A percentile compares a stretch with the other conserved stretches of the same genome.
phyloP scores from a whole-genome alignment of 2,888 invertebrate species.

The Hedychridium roseum region DNA sequence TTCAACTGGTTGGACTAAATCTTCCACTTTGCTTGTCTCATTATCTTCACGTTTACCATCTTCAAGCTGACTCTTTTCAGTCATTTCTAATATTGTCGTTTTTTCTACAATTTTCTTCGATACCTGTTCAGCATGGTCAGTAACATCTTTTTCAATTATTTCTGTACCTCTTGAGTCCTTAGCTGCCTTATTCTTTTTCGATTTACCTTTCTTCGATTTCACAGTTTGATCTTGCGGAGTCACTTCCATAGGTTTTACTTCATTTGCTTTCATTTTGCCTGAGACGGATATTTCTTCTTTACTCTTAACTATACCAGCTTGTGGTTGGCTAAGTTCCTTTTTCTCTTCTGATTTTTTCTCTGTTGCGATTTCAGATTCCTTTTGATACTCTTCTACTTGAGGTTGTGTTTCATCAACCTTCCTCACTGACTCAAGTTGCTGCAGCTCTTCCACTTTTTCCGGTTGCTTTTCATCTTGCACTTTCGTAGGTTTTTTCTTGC shows the following conservation, averaged over 20 bases:
- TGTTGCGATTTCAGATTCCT: neutral
- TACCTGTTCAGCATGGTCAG: no score
- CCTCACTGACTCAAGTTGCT: constrained; percentile 9
- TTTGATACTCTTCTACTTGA: neutral
- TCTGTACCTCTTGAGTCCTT: constrained; percentile 14
- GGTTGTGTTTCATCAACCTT: constrained; percentile 17
- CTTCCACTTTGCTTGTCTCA: no score
- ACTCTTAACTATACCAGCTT: constrained; percentile 12
- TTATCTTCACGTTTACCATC: no score
- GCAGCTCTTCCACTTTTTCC: no score
- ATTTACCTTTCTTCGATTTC: neutral
- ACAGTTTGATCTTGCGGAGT: neutral
- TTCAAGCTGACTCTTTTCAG: no score
- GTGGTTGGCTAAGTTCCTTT: neutral
- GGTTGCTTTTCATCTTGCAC: constrained; percentile 28
- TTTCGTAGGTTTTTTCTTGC: no score
- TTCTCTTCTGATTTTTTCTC: neutral
- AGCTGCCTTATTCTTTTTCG: constrained; percentile 11
- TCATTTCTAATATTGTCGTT: no score
- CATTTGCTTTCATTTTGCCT: neutral
- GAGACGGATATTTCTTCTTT: constrained; percentile 1
- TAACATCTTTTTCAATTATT: constrained; percentile 33
- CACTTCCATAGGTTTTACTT: neutral
- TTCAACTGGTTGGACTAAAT: no score
- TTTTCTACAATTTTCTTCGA: no score